phyloP scores from a whole-genome alignment of 2,113 vertebrate species.

The Leucopternis melanops region DNA sequence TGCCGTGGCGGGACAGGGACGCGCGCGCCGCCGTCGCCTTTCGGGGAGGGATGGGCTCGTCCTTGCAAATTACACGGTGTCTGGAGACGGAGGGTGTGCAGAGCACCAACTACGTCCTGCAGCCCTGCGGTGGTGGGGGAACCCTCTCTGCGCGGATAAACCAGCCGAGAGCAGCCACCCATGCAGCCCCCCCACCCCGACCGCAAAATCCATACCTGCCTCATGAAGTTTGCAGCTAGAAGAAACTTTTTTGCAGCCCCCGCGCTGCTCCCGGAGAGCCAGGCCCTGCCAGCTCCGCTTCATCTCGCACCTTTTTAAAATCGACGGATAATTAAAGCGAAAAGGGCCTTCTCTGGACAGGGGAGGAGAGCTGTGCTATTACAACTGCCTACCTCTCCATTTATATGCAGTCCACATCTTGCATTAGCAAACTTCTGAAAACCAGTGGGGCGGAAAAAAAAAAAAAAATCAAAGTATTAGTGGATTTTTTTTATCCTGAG shows the following conservation, averaged over 20 bases:
- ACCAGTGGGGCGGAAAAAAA: neutral
- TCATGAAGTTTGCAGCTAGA: rapidly evolving
- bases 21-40: rapidly evolving
- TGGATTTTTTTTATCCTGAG: neutral
- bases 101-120: neutral
- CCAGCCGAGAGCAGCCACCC: neutral
- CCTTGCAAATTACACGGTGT: rapidly evolving
- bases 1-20: rapidly evolving
- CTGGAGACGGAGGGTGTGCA: neutral
- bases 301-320: neutral
- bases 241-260: neutral
- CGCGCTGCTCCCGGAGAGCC: neutral
- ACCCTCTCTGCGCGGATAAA: neutral
- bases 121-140: rapidly evolving
- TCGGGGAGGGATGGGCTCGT: neutral
- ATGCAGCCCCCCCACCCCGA: rapidly evolving
- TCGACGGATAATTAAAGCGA: neutral
- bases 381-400: neutral
- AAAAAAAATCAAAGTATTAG: neutral
- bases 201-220: neutral
- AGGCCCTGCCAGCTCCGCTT: neutral
- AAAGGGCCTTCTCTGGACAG: neutral
- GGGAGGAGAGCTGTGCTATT: neutral
- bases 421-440: neutral
- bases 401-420: neutral